Evolutionary conservation across 1,140 invertebrate species (phyloP), one percentile per base, ranked within the genome.

Genomic region (Diplogasteroides magnus): DNA sequence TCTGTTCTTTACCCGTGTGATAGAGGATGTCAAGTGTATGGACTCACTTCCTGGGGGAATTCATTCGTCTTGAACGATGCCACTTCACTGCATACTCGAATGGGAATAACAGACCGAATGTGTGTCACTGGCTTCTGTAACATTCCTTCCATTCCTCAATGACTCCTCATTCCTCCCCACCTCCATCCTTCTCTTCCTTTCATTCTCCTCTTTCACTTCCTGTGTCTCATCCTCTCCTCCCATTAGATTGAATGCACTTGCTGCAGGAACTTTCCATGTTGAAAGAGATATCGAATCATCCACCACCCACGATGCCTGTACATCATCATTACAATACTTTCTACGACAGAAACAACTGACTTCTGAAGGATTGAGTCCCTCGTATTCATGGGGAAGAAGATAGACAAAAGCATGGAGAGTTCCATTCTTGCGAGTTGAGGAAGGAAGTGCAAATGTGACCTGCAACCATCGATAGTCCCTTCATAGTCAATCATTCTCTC

Each of bases 171-270:
- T 6, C 6, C 37, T 48, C 37, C 6, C 37, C 37, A n/a, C n/a
- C n/a, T n/a, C n/a, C n/a, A n/a, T n/a, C n/a, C n/a, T 57, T 28
- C 32, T 62, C 31, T 66, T 66, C 28, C 6, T 11, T 61, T 57
- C 29, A 23, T 66, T 63, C 58, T 55, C 23, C 29, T 1, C 6
- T 13, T 71, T 61, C 29, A 60, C 25, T 59, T 14, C 26, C 56
- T 67, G 14, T 28, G 37, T 65, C 62, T 64, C 32, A 15, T 61
- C 61, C 28, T 74, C 71, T 19, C 31, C 63, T 32, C 68, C 63
- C 23, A 78, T 66, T 11, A 78, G 64, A 15, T 78, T 76, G 74
- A 78, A 78, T 13, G 77, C 58, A 32, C 70, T 61, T 0, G 73
- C 74, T 14, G 74, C 62, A 25, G 77, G 77, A 23, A 67, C 67